Evolutionary conservation across 2,888 invertebrate species (phyloP), one percentile per base, ranked within the genome.

Genomic region (Seladonia tumulorum): DNA sequence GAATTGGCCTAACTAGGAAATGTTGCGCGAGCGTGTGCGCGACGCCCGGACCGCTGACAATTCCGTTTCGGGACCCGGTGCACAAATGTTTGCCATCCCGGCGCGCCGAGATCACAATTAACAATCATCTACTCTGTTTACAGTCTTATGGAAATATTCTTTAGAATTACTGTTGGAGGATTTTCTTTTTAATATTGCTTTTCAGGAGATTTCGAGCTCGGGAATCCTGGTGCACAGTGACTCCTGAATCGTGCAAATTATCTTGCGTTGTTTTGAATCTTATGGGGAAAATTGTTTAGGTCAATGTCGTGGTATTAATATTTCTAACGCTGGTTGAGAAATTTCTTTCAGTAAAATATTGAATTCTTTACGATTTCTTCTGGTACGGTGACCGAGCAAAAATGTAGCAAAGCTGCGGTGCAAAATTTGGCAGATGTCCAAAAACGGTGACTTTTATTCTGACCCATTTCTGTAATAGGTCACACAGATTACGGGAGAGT

Each of bases 1-100:
- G 91, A 94, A 93, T 93, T 92, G 90, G 85, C 84, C 88, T 90
- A 91, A 92, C 90, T 90, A 89, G 92, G 90, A 92, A 92, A 93
- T 88, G 87, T 85, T 80, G 39, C 75, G 60, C 49, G 75, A 68
- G 68, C 39, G 39, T 39, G 68, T 39, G n/a, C 68, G 68, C 68
- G 68, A 35, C 68, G 12, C 68, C 22, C 35, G 39, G 53, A 8
- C 39, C 68, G 68, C 35, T 42, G 68, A 42, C 68, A 39, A 42
- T 35, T 68, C 29, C 18, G 66, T 68, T 22, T 39, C 68, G 22
- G 39, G 68, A 68, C 53, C 53, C 53, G 53, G 22, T 2, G 22
- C 10, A 10, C 53, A n/a, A 53, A 53, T 53, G 53, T 53, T 53
- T 53, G 53, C 22, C 53, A 53, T 8, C 53, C 53, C 53, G 22